Evolutionary conservation across 2,888 invertebrate species (phyloP), one percentile per base, ranked within the genome.

Genomic region (Napeogenes sylphis): DNA sequence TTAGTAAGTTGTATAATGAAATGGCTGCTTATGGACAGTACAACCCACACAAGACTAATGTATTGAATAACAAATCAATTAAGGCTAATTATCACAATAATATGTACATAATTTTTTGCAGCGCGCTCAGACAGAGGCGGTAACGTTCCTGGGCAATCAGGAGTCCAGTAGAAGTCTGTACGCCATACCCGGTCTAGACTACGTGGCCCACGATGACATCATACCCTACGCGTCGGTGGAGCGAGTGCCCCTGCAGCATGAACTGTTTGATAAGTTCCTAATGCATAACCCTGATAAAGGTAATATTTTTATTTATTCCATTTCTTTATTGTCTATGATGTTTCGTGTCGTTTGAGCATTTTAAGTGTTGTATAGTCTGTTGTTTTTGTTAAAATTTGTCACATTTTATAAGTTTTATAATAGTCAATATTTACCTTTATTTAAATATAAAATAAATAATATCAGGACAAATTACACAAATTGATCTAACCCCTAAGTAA

Each of bases 51-150:
- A 35, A 2, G 2, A 35, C 4, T 3, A 35, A 35, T 5, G 35
- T 35, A 3, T 35, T 35, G 6, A 35, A 5, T 35, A 35, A 35
- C 35, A 35, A 35, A 3, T 5, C 35, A 35, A 35, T 35, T 6
- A 5, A 4, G 4, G 35, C 4, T 35, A 35, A 35, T 35, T 6
- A 6, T 35, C 35, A 35, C 35, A 35, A 35, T 3, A 10, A 10
- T 12, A 42, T 10, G 42, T 10, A 63, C 47, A 56, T 59, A n/a
- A 21, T 33, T 21, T 51, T 3, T 74, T 85, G 38, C 85, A 97
- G 98, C 93, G 98, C 75, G 98, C 99, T n/a, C 99, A 98, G 89
- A 97, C 98, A 4, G 98, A 99, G 90, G 97, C 98, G 4, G 99
- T 99, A 1, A 99, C 99, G 0, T 99, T 99, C 85, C 91, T 99